These are phyloP conservation scores for Macroglossus sobrinus DNA, from an alignment of 2,113 vertebrate genomes.

Conservation along the genomic window DNA sequence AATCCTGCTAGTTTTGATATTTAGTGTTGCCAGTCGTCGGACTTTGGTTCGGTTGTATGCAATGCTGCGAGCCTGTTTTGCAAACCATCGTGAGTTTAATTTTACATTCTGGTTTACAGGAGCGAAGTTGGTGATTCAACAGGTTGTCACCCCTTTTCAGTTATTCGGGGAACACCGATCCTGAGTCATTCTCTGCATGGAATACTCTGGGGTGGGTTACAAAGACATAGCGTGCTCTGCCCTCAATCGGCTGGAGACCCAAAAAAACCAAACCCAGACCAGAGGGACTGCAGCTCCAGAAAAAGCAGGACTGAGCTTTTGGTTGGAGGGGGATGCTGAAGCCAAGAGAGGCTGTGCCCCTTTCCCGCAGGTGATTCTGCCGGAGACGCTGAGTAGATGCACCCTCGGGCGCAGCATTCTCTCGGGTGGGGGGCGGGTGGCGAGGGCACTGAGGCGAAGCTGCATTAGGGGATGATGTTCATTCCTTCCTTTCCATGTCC, in stretches of 20 bases:
- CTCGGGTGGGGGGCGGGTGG: rapidly evolving
- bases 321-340: too few relatives aligned
- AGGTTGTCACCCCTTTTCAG: not conserved
- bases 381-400: not conserved
- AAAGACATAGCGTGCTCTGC: not conserved
- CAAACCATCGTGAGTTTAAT: not conserved
- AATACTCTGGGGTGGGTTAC: not conserved
- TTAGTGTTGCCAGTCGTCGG: not conserved
- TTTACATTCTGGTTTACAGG: not conserved
- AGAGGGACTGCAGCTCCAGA: not conserved
- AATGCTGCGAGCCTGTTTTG: not conserved
- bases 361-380: not conserved
- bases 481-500: not conserved
- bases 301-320: not conserved
- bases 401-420: rapidly evolving
- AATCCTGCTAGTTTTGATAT: not conserved
- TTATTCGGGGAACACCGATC: not conserved
- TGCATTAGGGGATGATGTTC: rapidly evolving
- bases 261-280: not conserved
- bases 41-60: conserved; percentile 1
- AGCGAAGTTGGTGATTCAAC: not conserved
- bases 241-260: not conserved
- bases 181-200: not conserved
- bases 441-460: not conserved
- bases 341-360: rapidly evolving